Evolutionary conservation across 2,888 invertebrate genomes (phyloP).

Genomic region (Nemurella pictetii): DNA sequence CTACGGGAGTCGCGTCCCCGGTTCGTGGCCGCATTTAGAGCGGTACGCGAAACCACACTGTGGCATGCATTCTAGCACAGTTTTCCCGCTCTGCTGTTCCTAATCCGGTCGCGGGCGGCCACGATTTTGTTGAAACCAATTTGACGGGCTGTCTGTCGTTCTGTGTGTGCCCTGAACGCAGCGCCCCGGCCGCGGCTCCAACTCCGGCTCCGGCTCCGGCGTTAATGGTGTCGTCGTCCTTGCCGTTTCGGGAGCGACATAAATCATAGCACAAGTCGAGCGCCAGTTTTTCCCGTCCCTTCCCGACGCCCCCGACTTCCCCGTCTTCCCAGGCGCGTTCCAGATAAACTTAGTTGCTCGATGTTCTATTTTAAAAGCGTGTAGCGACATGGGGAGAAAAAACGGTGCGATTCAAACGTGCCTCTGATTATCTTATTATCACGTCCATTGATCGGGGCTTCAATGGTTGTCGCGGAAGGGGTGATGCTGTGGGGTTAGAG

Average conservation of each 20-base stretch:
- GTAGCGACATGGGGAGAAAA: neutral
- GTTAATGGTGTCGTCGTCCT: neutral
- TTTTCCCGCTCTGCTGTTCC: neutral
- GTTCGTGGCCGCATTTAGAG: too few species aligned
- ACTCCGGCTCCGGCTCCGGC: too few species aligned
- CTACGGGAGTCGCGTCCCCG: too few species aligned
- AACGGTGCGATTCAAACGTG: neutral
- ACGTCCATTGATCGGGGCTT: neutral
- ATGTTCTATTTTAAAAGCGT: neutral
- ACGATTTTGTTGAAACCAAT: too few species aligned
- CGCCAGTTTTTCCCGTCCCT: neutral
- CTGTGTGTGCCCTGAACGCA: too few species aligned
- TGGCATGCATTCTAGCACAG: too few species aligned
- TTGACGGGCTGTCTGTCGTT: too few species aligned
- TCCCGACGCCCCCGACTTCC: neutral
- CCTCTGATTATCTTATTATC: conserved; percentile 9
- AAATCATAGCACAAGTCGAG: neutral
- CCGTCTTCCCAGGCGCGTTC: neutral
- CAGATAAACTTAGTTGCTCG: conserved; percentile 2
- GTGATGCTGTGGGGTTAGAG: neutral
- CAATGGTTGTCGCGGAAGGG: neutral
- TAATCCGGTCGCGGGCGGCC: too few species aligned
- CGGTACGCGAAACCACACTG: too few species aligned
- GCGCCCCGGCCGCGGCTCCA: too few species aligned
- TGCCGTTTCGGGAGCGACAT: neutral